Conservation (phyloP, 2,113 vertebrate genomes). For the Mesoclemmys tuberculata region DNA sequence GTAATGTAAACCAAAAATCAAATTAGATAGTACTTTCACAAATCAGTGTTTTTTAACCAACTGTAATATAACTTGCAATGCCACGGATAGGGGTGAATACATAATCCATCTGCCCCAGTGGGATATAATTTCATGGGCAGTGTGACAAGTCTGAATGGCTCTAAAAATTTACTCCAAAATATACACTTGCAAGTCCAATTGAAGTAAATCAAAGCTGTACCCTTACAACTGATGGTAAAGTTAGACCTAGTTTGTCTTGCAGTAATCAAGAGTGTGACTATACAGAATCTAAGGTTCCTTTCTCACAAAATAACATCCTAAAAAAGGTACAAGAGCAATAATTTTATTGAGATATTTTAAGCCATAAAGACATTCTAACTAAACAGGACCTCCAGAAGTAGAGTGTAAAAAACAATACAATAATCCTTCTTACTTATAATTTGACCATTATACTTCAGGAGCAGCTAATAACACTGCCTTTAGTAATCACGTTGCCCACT, state of each 20-base stretch:
- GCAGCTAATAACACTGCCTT: background rate
- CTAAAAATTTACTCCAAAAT: conserved; percentile 2
- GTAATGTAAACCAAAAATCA: conserved; percentile 69
- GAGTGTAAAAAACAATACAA: background rate
- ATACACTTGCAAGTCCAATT: background rate
- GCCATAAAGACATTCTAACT: background rate
- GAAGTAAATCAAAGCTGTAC: background rate
- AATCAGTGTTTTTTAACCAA: background rate
- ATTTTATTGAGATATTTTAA: background rate
- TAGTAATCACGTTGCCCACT: background rate
- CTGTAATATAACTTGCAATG: background rate
- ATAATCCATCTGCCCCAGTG: background rate
- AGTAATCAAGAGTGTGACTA: background rate
- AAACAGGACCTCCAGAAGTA: background rate
- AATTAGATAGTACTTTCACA: background rate
- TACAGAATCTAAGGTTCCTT: background rate
- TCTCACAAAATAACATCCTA: background rate
- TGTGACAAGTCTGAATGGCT: background rate
- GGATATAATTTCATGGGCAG: background rate
- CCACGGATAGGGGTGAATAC: background rate
- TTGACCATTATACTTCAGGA: background rate
- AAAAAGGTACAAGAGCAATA: background rate
- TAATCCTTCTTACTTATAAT: background rate
- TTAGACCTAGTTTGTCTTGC: rapidly evolving
- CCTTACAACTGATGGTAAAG: background rate